Evolutionary conservation across 2,888 invertebrate species (phyloP).

Genomic region (Balanococcus diminutus): DNA sequence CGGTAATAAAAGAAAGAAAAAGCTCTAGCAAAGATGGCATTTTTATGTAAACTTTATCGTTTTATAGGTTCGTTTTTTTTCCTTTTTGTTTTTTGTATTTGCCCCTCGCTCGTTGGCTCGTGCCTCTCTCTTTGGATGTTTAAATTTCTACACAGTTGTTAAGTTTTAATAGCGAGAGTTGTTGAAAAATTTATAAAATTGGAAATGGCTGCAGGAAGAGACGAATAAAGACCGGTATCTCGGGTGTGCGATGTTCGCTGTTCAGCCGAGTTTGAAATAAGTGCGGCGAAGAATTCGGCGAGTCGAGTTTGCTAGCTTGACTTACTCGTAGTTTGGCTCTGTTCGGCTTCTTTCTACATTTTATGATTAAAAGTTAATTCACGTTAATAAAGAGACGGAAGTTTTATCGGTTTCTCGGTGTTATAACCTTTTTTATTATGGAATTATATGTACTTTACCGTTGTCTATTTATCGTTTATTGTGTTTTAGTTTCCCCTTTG

Average conservation of each 20-base stretch:
- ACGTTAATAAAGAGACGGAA: conserved; percentile 35
- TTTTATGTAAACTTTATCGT: conserved; percentile 40
- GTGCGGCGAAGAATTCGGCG: not conserved
- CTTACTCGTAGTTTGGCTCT: not conserved
- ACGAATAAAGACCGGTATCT: not conserved
- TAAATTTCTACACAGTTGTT: conserved; percentile 19
- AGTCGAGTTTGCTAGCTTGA: not conserved
- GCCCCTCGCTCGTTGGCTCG: no score
- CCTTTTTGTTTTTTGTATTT: not conserved
- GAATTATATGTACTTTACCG: conserved; percentile 26
- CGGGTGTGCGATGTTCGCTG: no score
- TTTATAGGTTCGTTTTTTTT: conserved; percentile 33
- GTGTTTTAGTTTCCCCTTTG: conserved; percentile 6
- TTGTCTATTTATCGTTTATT: conserved; percentile 25
- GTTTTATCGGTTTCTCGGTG: conserved; percentile 35
- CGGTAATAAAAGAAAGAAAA: not conserved
- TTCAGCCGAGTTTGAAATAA: not conserved
- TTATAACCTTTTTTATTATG: conserved; percentile 28
- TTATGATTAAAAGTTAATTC: conserved; percentile 38
- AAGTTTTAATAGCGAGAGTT: conserved; percentile 26
- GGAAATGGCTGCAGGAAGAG: not conserved
- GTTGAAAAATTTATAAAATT: conserved; percentile 9
- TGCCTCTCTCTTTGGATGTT: not conserved
- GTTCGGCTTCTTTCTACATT: not conserved
- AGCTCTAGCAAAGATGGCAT: conserved; percentile 34